Evolutionary conservation across 2,113 vertebrate genomes (phyloP).

Genomic region (Hypocryptadius cinnamomeus): DNA sequence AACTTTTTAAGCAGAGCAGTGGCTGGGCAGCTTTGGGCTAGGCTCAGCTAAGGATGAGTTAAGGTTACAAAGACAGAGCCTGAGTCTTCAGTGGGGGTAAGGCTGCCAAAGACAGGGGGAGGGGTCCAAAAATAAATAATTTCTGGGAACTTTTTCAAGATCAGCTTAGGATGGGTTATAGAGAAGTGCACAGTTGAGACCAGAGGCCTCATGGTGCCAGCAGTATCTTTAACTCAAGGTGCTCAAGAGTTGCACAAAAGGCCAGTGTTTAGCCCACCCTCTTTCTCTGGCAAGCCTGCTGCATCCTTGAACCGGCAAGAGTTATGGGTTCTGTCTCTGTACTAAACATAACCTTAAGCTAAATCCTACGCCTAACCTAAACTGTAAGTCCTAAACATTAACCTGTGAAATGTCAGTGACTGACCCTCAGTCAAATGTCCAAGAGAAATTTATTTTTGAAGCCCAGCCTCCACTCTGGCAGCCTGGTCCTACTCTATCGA

Average conservation of each 20-base stretch:
- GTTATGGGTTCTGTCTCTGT: not conserved
- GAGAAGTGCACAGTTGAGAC: not conserved
- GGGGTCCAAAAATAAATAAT: not conserved
- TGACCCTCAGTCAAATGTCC: not conserved
- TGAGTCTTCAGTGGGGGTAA: not conserved
- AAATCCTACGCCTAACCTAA: not conserved
- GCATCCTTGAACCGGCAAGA: not conserved
- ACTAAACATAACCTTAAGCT: not conserved
- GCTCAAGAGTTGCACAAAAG: not conserved
- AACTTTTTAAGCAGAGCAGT: not conserved
- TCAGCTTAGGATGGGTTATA: accelerated
- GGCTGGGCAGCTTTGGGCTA: not conserved
- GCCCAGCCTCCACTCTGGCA: not conserved
- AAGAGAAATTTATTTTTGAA: not conserved
- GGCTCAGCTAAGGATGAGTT: not conserved
- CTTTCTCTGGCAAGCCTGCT: not conserved
- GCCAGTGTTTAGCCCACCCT: not conserved
- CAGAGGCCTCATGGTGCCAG: not conserved
- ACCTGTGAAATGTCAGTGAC: no score
- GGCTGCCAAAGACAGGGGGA: not conserved
- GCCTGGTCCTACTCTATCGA: not conserved
- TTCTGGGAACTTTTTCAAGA: not conserved
- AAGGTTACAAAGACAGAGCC: not conserved
- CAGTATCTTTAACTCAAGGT: not conserved
- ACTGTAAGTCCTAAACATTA: not conserved